Conservation (phyloP, 2,113 vertebrate genomes). For the Diadophis punctatus region DNA sequence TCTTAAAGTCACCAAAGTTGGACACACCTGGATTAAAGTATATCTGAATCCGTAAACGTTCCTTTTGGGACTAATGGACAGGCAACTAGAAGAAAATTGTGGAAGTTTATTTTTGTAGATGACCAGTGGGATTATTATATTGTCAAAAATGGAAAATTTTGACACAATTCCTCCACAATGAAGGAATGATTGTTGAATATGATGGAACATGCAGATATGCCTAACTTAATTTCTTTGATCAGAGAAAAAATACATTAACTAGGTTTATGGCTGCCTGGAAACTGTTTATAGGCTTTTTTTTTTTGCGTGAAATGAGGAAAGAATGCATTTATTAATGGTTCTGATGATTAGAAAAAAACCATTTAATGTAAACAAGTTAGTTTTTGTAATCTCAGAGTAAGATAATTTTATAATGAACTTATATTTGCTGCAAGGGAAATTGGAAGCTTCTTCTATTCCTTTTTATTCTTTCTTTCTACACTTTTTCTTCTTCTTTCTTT, state of each 20-base stretch:
- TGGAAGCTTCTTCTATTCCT: not conserved
- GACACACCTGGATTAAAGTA: not conserved
- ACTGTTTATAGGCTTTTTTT: not conserved
- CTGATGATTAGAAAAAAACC: not conserved
- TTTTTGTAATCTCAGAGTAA: not conserved
- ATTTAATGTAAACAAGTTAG: not conserved
- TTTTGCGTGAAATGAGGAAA: not conserved
- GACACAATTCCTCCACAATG: not conserved
- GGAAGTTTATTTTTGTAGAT: not conserved
- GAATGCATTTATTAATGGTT: not conserved
- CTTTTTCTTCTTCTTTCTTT: not conserved
- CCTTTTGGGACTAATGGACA: not conserved
- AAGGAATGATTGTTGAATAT: not conserved
- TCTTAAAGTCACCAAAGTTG: not conserved
- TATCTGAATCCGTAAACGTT: not conserved
- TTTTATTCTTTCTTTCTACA: not conserved
- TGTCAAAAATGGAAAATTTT: not conserved
- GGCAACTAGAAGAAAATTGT: not conserved
- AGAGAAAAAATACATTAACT: not conserved
- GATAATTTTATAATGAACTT: not conserved
- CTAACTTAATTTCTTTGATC: not conserved
- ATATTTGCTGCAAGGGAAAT: not conserved
- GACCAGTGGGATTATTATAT: not conserved
- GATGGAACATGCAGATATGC: not conserved
- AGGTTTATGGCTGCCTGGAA: not conserved